Percentiles rank a stretch among this genome's conserved stretches.
These are phyloP conservation scores for Athene noctua DNA, from an alignment of 2,113 vertebrate genomes.

Conservation along the genomic window DNA sequence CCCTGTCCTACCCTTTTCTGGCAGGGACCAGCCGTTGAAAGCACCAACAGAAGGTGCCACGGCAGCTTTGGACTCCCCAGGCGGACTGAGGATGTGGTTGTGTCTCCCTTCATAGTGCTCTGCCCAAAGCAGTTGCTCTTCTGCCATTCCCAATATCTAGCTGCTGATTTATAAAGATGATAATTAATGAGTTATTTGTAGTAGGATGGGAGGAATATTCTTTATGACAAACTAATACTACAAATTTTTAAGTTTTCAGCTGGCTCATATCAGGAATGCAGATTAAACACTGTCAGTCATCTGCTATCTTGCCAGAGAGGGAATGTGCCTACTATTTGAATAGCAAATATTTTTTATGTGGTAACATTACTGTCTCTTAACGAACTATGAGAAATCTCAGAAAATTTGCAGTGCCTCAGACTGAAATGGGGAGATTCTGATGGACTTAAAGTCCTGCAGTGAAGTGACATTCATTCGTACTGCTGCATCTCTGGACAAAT, in stretches of 20 bases:
- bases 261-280: neutral
- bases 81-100: neutral
- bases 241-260: neutral
- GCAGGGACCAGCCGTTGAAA: neutral
- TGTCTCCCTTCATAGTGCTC: neutral
- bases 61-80: neutral
- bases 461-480: neutral
- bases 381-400: neutral
- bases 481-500: neutral
- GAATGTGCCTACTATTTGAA: neutral
- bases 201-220: neutral
- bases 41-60: neutral
- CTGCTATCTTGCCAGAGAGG: neutral
- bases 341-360: neutral
- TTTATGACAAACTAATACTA: neutral
- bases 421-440: neutral
- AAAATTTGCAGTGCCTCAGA: neutral
- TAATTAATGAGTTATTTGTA: neutral
- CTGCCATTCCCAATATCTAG: neutral
- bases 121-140: neutral
- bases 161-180: neutral
- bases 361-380: neutral
- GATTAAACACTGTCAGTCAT: neutral
- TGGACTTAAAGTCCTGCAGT: neutral
- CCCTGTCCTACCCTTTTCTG: neutral